These are phyloP conservation scores for Styela clava DNA, from an alignment of 23 tunicate genomes.

Conservation along the genomic window DNA sequence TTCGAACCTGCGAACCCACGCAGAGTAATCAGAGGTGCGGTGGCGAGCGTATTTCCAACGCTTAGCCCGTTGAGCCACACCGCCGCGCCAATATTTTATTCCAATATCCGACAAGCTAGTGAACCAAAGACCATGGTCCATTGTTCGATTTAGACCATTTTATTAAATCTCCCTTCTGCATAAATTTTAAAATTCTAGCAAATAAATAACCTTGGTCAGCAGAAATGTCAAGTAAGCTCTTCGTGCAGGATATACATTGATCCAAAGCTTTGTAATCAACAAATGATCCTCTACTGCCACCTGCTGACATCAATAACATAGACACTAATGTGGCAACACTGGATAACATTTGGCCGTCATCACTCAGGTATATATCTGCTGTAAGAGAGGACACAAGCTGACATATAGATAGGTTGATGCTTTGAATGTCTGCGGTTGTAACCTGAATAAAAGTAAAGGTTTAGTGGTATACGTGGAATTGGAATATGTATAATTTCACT, in stretches of 20 bases:
- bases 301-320: not conserved
- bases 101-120: no score
- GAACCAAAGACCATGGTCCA: no score
- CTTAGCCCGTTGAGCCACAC: no score
- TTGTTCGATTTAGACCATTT: no score
- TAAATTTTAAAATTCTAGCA: no score
- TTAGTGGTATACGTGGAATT: no score
- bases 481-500: no score
- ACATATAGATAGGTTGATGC: not conserved
- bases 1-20: no score
- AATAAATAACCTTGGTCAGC: constrained; percentile 11
- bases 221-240: not conserved
- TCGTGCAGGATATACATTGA: not conserved
- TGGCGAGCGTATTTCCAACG: no score
- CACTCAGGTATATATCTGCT: not conserved
- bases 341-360: not conserved
- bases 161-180: no score
- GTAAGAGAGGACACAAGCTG: not conserved
- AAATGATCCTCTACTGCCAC: not conserved
- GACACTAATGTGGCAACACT: constrained; percentile 4
- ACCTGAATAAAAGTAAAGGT: not conserved
- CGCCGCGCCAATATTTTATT: no score
- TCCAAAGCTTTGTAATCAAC: not conserved
- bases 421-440: not conserved
- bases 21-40: no score